phyloP scores from a whole-genome alignment of 2,113 vertebrate genomes.

The Gnathonemus echidnorhynchus region DNA sequence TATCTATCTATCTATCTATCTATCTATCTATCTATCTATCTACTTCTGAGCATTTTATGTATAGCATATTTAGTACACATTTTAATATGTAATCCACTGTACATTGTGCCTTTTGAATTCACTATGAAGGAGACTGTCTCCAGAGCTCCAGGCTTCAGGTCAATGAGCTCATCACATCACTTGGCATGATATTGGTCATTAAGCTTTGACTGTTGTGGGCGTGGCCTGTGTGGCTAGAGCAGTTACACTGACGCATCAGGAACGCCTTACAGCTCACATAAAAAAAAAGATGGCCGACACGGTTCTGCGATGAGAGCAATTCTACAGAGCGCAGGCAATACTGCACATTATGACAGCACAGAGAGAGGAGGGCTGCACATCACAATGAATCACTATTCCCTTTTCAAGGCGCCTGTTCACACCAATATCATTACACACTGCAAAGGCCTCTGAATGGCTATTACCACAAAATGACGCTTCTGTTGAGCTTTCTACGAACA shows the following conservation, averaged over 20 bases:
- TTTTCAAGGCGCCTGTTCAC: conserved; percentile 1
- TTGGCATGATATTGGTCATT: neutral
- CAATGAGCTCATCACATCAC: neutral
- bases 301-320: neutral
- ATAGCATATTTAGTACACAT: neutral
- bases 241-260: neutral
- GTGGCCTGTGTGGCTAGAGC: neutral
- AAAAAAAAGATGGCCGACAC: neutral
- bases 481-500: neutral
- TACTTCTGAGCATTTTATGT: neutral
- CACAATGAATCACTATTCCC: neutral
- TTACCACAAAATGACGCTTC: neutral
- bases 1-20: neutral
- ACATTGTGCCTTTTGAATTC: neutral
- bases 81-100: neutral
- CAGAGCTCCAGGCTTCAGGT: neutral
- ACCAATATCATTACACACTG: neutral
- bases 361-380: neutral
- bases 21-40: neutral
- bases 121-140: neutral
- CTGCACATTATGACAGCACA: neutral
- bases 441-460: neutral
- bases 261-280: neutral
- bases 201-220: neutral
- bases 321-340: neutral